Percentiles rank a stretch among this genome's conserved stretches.
Evolutionary conservation across 2,888 invertebrate species (phyloP).

Genomic region (Artemia sinica): DNA sequence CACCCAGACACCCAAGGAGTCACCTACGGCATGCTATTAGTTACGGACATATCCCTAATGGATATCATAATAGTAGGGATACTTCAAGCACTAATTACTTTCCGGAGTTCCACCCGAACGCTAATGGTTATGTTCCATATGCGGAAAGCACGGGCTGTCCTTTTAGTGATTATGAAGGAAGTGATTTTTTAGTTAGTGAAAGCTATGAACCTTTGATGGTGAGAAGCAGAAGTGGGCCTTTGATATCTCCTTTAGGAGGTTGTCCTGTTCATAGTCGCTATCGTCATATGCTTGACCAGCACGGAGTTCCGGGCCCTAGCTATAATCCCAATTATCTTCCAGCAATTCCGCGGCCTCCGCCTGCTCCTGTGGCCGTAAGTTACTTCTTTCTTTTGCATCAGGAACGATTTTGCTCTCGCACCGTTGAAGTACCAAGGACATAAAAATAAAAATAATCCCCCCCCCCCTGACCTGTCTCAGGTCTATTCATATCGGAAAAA

Average conservation of each 20-base stretch:
- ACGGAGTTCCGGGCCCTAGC: slow-evolving; percentile 22
- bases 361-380: not conserved
- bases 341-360: slow-evolving; percentile 11
- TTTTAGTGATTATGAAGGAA: not conserved
- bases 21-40: not conserved
- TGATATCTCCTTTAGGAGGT: slow-evolving; percentile 17
- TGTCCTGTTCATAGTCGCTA: slow-evolving; percentile 22
- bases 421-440: no score
- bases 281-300: slow-evolving; percentile 20
- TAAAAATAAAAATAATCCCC: no score
- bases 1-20: no score
- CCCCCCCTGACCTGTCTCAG: no score
- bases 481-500: no score
- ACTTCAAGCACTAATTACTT: no score
- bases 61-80: not conserved
- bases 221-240: not conserved
- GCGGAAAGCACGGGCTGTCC: not conserved
- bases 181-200: not conserved
- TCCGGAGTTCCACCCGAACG: not conserved
- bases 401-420: no score
- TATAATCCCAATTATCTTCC: slow-evolving; percentile 17
- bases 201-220: not conserved
- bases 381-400: no score
- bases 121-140: not conserved
- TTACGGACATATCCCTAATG: slow-evolving; percentile 7